Evolutionary conservation across 2,797 vertebrate species (phyloP), one percentile per base, ranked within the genome.

Genomic region (Paguma larvata): DNA sequence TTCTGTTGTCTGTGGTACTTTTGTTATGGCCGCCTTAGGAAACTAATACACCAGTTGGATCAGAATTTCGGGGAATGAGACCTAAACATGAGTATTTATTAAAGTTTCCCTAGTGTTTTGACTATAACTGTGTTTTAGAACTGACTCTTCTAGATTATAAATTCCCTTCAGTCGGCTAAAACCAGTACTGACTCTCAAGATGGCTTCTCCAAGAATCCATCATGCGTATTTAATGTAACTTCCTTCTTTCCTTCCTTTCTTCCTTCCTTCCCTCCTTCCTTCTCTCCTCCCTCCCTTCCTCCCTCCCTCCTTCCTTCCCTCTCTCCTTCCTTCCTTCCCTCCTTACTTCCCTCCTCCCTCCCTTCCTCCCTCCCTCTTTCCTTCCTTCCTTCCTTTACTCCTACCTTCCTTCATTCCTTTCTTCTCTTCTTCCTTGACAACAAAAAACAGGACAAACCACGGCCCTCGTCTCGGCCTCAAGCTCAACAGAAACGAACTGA

Each of bases 231-330:
- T 48, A 41, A 15, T 19, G 6, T 19, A 21, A 32, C 8, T 32
- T 51, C 10, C 0, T 34, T 13, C 59, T 5, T 87, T 12, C 15
- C 9, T 21, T 1, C 10, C 25, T 16, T 15, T 53, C 23, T 44
- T 21, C 16, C 4, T 51, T 21, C 25, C 23, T 46, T 23, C 41
- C 32, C 70, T 14, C 41, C 34, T 46, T 9, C 13, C 23, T 59
- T 10, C 27, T 2, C 6, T 4, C 13, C 16, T 38, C 4, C 8
- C 2, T 32, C 4, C 21, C 3, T 41, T 8, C 3, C 7, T 21
- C 15, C 3, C 11, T 6, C 27, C 30, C 30, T n/a, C n/a, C n/a
- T n/a, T n/a, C n/a, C n/a, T n/a, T n/a, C n/a, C n/a, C n/a, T n/a
- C n/a, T n/a, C n/a, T 23, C 6, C 46, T 6, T 44, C 9, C 25